Evolutionary conservation across 2,113 vertebrate genomes (phyloP).

Genomic region (Lepus europaeus): DNA sequence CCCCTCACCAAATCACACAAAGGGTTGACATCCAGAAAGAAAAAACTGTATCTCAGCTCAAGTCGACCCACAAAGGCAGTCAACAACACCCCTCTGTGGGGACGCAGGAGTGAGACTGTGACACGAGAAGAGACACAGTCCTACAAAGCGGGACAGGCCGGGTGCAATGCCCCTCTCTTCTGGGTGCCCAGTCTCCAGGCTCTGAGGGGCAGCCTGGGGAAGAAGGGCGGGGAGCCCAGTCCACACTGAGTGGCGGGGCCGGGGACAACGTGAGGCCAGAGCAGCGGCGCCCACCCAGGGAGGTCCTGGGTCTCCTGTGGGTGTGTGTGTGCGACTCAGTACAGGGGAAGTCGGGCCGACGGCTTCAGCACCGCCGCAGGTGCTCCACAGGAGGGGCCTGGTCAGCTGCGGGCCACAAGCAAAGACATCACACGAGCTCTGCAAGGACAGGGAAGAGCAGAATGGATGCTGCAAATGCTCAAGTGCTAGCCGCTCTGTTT

Average conservation of each 20-base stretch:
- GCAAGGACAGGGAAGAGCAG: not conserved
- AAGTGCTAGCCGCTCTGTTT: too few relatives aligned
- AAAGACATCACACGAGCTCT: not conserved
- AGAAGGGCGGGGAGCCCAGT: too few relatives aligned
- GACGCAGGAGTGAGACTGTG: rapidly evolving
- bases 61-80: not conserved
- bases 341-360: not conserved
- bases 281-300: too few relatives aligned
- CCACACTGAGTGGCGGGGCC: rapidly evolving
- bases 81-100: not conserved
- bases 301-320: too few relatives aligned
- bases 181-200: not conserved
- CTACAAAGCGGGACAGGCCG: not conserved
- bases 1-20: not conserved
- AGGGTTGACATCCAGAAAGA: not conserved
- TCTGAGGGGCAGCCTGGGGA: rapidly evolving
- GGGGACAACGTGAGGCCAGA: not conserved
- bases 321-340: rapidly evolving
- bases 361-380: not conserved
- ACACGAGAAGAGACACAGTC: not conserved
- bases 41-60: not conserved
- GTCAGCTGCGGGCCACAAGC: not conserved
- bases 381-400: too few relatives aligned
- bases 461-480: not conserved
- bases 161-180: rapidly evolving